These are phyloP conservation scores for Euplagia quadripunctaria DNA, from an alignment of 2,888 invertebrate species.

Conservation along the genomic window DNA sequence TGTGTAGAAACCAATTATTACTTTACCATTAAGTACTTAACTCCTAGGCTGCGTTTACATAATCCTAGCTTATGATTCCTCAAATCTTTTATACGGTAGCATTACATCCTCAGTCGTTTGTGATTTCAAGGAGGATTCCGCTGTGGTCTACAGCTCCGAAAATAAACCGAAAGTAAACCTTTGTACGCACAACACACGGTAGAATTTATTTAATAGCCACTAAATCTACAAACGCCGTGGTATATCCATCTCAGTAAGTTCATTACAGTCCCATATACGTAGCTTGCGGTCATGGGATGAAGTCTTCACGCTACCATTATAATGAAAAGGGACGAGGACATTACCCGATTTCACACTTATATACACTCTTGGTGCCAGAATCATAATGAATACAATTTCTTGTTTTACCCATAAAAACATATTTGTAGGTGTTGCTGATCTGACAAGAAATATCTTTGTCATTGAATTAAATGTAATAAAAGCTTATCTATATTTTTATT, in stretches of 20 bases:
- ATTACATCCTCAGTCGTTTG: background rate
- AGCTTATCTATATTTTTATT: too few species aligned
- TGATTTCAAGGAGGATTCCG: background rate
- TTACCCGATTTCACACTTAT: slow-evolving; percentile 1
- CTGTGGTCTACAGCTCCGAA: background rate
- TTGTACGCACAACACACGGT: background rate
- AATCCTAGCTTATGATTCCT: background rate
- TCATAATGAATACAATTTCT: background rate
- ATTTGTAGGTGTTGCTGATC: too few species aligned
- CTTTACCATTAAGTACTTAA: background rate
- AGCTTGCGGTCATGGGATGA: slow-evolving; percentile 12
- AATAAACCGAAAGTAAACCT: background rate
- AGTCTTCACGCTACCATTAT: slow-evolving; percentile 9
- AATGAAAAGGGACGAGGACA: slow-evolving; percentile 13
- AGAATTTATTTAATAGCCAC: slow-evolving; percentile 3
- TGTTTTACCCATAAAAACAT: too few species aligned
- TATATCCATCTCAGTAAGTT: slow-evolving; percentile 18
- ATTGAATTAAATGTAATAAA: background rate
- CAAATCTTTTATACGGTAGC: background rate
- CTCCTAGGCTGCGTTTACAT: background rate
- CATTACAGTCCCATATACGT: slow-evolving; percentile 15
- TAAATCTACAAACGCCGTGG: slow-evolving; percentile 15
- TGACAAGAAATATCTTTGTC: background rate
- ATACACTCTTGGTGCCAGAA: background rate
- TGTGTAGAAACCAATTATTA: too few species aligned